Evolutionary conservation across 1,140 invertebrate genomes (phyloP).

Genomic region (Drosophila kohkoa): DNA sequence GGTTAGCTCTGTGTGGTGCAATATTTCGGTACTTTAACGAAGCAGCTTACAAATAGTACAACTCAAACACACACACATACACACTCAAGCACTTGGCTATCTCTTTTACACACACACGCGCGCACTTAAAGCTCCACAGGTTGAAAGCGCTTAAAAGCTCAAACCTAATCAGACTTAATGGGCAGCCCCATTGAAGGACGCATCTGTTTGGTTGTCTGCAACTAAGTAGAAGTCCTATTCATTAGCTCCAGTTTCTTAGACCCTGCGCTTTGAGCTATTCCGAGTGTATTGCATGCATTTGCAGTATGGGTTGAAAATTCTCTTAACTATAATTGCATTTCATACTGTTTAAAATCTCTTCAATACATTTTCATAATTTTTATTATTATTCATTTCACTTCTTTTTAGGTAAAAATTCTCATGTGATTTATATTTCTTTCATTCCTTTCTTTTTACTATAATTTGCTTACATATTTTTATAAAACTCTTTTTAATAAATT

Average conservation of each 20-base stretch:
- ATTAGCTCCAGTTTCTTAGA: slow-evolving; percentile 2
- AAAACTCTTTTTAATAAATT: too few species aligned
- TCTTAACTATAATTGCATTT: too few species aligned
- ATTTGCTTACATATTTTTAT: too few species aligned
- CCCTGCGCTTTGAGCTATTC: neutral
- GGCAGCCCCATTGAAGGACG: neutral
- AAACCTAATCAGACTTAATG: slow-evolving; percentile 5
- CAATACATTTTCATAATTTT: too few species aligned
- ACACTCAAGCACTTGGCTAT: neutral
- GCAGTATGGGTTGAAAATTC: too few species aligned
- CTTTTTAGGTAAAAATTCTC: too few species aligned
- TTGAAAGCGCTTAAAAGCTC: slow-evolving; percentile 6
- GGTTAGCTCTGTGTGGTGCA: neutral
- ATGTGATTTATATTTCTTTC: too few species aligned
- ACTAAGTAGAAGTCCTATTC: neutral
- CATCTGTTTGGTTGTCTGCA: neutral
- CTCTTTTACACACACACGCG: neutral
- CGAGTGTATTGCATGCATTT: neutral
- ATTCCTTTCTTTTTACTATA: too few species aligned
- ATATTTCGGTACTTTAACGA: neutral
- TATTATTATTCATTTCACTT: too few species aligned
- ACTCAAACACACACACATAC: slow-evolving; percentile 1
- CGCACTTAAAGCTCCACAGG: slow-evolving; percentile 13
- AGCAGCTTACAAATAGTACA: neutral
- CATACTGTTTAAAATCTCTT: too few species aligned